These are phyloP conservation scores for Emydura subglobosa DNA, from an alignment of 2,113 vertebrate species.

Conservation along the genomic window DNA sequence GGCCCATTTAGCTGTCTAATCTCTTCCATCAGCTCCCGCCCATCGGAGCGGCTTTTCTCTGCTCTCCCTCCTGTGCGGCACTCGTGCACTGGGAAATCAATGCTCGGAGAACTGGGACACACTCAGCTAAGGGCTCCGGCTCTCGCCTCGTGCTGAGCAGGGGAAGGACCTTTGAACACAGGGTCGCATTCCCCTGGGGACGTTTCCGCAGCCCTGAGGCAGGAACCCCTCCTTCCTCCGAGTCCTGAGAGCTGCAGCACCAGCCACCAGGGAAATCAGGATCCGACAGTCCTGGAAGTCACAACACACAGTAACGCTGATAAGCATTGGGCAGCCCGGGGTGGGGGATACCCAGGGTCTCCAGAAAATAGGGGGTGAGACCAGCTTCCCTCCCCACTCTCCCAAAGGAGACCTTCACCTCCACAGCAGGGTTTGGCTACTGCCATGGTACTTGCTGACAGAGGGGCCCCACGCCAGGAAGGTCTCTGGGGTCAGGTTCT, in stretches of 20 bases:
- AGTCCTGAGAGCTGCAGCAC: background rate
- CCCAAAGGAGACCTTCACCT: background rate
- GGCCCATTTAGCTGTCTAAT: background rate
- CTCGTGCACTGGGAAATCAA: background rate
- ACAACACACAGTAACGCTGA: background rate
- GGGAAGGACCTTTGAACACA: background rate
- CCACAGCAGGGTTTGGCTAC: background rate
- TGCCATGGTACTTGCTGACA: background rate
- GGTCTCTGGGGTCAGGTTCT: background rate
- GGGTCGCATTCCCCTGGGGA: background rate
- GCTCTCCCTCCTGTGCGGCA: background rate
- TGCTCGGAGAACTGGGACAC: background rate
- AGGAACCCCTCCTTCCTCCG: background rate
- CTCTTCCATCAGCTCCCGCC: background rate
- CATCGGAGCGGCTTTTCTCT: background rate
- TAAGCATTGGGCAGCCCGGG: too few species aligned
- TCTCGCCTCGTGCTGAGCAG: background rate
- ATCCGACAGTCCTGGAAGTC: background rate
- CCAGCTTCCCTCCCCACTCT: background rate
- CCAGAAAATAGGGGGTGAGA: background rate
- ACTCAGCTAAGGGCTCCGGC: background rate
- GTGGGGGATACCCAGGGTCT: background rate
- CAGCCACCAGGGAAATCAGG: background rate
- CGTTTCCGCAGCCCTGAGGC: background rate
- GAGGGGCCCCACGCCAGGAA: background rate